Base-by-base conservation (phyloP, 2,888 invertebrate genomes). In the Philereme vetulata region DNA sequence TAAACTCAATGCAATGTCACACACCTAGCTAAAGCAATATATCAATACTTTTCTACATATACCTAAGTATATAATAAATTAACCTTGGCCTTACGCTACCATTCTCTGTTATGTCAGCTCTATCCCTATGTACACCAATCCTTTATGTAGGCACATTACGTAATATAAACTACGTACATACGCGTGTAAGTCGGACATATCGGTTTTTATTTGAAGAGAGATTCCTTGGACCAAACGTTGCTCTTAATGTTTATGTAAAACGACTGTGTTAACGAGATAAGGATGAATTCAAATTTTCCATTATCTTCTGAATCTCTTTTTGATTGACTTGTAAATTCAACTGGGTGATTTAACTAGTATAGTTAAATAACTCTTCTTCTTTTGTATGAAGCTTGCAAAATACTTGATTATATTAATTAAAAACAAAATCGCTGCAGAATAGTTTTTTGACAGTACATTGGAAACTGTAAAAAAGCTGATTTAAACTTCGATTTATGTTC, bases 11-110 rank as follows among this genome's bases (percentile, higher is more conserved):
- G 42, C 59, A 59, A 49, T 56, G 49, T 21, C 42, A 57, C 56
- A 36, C 44, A 48, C 50, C 57, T 44, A 43, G 36, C 32, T 35
- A 43, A 46, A 54, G 35, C 36, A 1, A 58, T 58, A 10, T 58
- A 58, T 58, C 57, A 44, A 53, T 53, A 58, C 58, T 21, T 59
- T 59, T 59, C 48, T 33, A 44, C 52, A 40, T 21, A 54, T 45
- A 45, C 50, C 48, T 46, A 42, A 11, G 8, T 42, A 21, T 11
- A 21, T 21, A 21, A 38, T 8, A 35, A 35, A 6, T 5, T 36
- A 33, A 42, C 60, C 60, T 61, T 61, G 56, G 49, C 60, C 60
- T 61, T 11, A 45, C 46, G 46, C 45, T 46, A 34, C 48, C 40
- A 50, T 50, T 44, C 32, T 44, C 34, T 50, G 38, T 45, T 53